Percentiles rank a stretch among this genome's conserved stretches.
phyloP scores from a whole-genome alignment of 2,888 invertebrate genomes.

The Lottia gigantea region DNA sequence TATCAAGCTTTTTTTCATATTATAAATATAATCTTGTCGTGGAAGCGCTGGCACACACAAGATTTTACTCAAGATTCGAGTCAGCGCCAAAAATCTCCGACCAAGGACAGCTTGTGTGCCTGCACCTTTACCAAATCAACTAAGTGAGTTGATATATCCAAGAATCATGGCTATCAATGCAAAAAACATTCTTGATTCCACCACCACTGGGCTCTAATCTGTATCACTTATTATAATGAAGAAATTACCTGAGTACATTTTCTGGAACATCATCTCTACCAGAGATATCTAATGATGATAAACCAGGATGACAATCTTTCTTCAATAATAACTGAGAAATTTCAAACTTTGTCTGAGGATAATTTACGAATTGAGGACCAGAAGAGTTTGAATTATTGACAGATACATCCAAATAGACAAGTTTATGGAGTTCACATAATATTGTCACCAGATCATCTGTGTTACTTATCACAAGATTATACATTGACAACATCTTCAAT shows the following conservation, averaged over 20 bases:
- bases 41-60: no score
- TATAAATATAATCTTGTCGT: no score
- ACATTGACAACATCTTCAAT: conserved; percentile 74
- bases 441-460: conserved; percentile 70
- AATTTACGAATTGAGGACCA: conserved; percentile 70
- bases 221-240: background rate
- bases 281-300: conserved; percentile 76
- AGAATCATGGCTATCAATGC: no score
- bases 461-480: conserved; percentile 70
- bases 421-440: conserved; percentile 71
- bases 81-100: no score
- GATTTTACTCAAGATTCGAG: no score
- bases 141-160: no score
- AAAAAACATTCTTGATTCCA: background rate
- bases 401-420: conserved; percentile 74
- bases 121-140: no score
- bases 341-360: conserved; percentile 64
- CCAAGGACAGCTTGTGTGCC: no score
- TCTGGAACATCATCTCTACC: conserved; percentile 72
- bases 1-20: no score
- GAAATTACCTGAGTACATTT: conserved; percentile 40
- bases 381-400: conserved; percentile 69
- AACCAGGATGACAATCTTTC: conserved; percentile 70
- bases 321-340: conserved; percentile 56
- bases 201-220: background rate